Conservation (phyloP, 2,888 invertebrate genomes). For the Cataglyphis albicans region DNA sequence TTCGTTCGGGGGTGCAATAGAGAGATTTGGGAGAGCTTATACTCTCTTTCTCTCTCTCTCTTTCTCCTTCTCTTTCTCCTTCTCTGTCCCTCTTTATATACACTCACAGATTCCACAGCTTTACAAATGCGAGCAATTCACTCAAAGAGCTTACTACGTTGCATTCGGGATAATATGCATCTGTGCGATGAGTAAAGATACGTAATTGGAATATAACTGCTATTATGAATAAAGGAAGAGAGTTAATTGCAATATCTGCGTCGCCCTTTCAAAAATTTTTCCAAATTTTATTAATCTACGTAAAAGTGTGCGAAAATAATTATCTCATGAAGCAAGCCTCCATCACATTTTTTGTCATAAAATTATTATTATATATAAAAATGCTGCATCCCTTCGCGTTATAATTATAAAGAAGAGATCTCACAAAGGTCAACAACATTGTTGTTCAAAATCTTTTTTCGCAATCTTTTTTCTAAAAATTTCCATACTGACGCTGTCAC, state of each 20-base stretch:
- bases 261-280: background rate
- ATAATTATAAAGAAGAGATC: slow-evolving; percentile 13
- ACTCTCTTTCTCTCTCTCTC: background rate
- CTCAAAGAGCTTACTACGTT: slow-evolving; percentile 18
- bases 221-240: slow-evolving; percentile 7
- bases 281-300: background rate
- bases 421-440: background rate
- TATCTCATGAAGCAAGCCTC: background rate
- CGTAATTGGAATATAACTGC: slow-evolving; percentile 15
- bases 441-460: background rate
- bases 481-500: background rate
- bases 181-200: slow-evolving; percentile 16
- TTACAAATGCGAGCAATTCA: slow-evolving; percentile 26
- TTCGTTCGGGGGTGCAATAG: slow-evolving; percentile 23
- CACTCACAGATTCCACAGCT: slow-evolving; percentile 15
- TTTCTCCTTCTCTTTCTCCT: background rate
- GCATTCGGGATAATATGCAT: slow-evolving; percentile 16
- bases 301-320: slow-evolving; percentile 14
- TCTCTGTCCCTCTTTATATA: background rate
- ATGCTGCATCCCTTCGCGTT: background rate
- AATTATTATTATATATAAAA: slow-evolving; percentile 5
- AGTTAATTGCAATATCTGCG: background rate
- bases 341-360: background rate
- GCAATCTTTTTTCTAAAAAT: background rate
- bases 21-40: slow-evolving; percentile 16